Evolutionary conservation across 2,797 vertebrate genomes (phyloP), one percentile per base, ranked within the genome.

Genomic region (Microctenopoma stevenorrisi): DNA sequence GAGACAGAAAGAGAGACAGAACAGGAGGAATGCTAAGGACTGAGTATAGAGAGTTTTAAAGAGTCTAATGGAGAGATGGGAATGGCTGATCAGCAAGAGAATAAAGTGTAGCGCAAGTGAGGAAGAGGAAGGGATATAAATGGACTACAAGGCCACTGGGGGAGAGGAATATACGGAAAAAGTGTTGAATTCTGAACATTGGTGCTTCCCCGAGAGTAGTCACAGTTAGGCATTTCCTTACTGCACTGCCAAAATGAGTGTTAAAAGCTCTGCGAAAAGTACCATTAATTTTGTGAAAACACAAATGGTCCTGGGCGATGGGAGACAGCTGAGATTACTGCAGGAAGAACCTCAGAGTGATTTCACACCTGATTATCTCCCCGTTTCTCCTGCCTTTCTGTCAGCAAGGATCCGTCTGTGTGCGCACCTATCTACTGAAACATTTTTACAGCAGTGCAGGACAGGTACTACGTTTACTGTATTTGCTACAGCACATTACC

Each of bases 341-440:
- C 74, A 55, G 33, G 33, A 35, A 67, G 52, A 63, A 74, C 76
- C 66, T 4, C 61, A 57, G 58, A 66, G 72, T 68, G 79, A 88
- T 82, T 86, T 87, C 73, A 86, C 74, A 86, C 76, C 61, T 63
- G 78, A 85, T 87, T 87, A 82, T 82, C 53, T 57, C 65, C 47
- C 63, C n/a, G 63, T 74, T 80, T 80, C 64, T 44, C 44, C 59
- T 22, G 1, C 7, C 57, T 74, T 52, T 68, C 62, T 64, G 72
- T 76, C 66, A 70, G 53, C 43, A 74, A 55, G 5, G 35, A 84
- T 82, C 65, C 74, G 62, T 84, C 79, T 74, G 15, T 76, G 33
- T 35, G 33, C 9, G 7, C 2, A 35, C 33, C 30, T 33, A 33
- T 7, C 30, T 30, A 30, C 28, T 30, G 28, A 30, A 30, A 30